These are phyloP conservation scores for Lasioglossum calceatum DNA, from an alignment of 2,888 invertebrate genomes.

Conservation along the genomic window DNA sequence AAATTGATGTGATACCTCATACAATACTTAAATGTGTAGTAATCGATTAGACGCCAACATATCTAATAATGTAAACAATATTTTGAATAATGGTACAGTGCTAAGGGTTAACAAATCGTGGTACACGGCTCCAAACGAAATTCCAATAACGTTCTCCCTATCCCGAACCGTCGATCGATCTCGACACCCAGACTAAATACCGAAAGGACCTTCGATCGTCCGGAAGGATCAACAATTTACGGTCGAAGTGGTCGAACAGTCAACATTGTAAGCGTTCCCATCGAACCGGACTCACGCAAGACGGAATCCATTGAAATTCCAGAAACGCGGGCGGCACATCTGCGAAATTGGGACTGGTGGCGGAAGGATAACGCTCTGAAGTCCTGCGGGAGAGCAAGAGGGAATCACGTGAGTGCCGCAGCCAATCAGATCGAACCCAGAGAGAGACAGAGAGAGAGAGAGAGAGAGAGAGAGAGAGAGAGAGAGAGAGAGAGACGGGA, in stretches of 20 bases:
- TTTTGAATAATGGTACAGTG: too few relatives aligned
- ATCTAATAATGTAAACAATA: too few relatives aligned
- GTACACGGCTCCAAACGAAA: not conserved
- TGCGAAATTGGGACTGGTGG: constrained; percentile 9
- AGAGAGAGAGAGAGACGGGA: not conserved
- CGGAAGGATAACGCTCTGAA: not conserved
- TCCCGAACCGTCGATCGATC: not conserved
- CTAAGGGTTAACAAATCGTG: too few relatives aligned
- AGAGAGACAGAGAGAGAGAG: not conserved
- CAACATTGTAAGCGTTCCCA: not conserved
- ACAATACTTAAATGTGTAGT: too few relatives aligned
- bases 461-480: not conserved
- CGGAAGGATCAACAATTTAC: not conserved
- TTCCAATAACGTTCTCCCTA: not conserved
- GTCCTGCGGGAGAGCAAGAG: constrained; percentile 11
- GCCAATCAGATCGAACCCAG: not conserved
- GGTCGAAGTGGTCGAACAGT: not conserved
- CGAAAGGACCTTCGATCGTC: not conserved
- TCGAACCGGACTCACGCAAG: not conserved
- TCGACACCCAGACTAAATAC: not conserved
- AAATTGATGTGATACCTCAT: too few relatives aligned
- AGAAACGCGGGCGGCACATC: not conserved
- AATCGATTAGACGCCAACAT: too few relatives aligned
- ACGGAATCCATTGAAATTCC: constrained; percentile 1
- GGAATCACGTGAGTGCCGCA: constrained; percentile 13